phyloP scores from a whole-genome alignment of 1,140 invertebrate species.

The Spodoptera frugiperda region DNA sequence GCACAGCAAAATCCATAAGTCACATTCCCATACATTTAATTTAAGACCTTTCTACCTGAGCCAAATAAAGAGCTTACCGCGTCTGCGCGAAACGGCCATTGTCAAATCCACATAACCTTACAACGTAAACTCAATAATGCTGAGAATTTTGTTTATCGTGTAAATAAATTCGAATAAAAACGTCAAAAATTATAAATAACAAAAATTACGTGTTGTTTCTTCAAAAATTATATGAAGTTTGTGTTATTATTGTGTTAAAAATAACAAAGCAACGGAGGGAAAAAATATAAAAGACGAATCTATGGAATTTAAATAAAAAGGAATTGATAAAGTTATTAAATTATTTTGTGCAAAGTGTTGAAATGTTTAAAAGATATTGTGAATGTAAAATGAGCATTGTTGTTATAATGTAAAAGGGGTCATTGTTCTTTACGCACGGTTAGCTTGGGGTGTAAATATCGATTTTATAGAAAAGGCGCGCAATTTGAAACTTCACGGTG shows the following conservation, averaged over 20 bases:
- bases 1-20: constrained; percentile 61
- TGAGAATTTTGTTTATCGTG: constrained; percentile 35
- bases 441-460: constrained; percentile 71
- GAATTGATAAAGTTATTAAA: constrained; percentile 40
- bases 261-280: constrained; percentile 46
- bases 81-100: constrained; percentile 73
- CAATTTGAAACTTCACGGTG: constrained; percentile 61
- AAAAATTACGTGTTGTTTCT: neutral
- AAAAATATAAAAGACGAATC: constrained; percentile 32
- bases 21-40: constrained; percentile 53
- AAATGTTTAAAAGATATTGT: constrained; percentile 28
- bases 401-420: constrained; percentile 61
- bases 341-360: neutral
- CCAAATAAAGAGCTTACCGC: constrained; percentile 62
- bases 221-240: constrained; percentile 20
- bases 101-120: constrained; percentile 72
- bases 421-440: constrained; percentile 66
- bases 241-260: constrained; percentile 34
- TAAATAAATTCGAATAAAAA: constrained; percentile 14
- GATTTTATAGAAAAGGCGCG: constrained; percentile 76
- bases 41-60: constrained; percentile 68
- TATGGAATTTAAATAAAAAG: constrained; percentile 24
- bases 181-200: neutral
- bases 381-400: constrained; percentile 41
- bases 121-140: constrained; percentile 42